Conservation (phyloP, 2,113 vertebrate species). For the Carassius gibelio region DNA sequence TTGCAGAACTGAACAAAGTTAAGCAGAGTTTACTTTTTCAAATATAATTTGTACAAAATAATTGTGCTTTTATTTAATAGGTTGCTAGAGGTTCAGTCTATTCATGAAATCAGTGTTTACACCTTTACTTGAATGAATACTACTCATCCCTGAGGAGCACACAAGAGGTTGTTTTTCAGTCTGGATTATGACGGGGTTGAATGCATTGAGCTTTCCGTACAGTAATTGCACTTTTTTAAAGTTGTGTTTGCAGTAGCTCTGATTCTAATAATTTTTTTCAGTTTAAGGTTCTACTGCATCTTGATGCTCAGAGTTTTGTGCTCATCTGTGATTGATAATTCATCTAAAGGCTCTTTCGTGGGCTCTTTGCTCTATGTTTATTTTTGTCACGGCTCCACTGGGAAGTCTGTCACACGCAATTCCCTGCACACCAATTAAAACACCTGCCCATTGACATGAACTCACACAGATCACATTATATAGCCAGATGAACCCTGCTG, state of each 20-base stretch:
- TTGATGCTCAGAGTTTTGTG: background rate
- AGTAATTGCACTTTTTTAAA: background rate
- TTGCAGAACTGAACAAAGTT: background rate
- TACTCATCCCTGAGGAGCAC: background rate
- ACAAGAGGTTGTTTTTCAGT: background rate
- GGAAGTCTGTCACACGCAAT: conserved; percentile 47
- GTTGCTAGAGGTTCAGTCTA: background rate
- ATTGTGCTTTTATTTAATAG: background rate
- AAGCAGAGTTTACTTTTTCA: background rate
- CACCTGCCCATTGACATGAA: conserved; percentile 15
- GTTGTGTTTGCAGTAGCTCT: background rate
- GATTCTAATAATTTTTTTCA: background rate
- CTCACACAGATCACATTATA: background rate
- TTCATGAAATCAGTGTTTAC: background rate
- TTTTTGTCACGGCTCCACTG: background rate
- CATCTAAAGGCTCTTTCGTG: background rate
- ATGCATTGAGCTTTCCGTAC: background rate
- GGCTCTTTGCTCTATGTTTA: background rate
- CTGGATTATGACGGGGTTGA: background rate
- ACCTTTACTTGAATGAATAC: background rate
- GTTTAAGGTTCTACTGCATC: background rate
- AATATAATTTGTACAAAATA: background rate
- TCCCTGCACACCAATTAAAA: conserved; percentile 46
- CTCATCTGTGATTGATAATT: background rate
- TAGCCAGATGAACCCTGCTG: background rate